Evolutionary conservation across 1,140 invertebrate genomes (phyloP).

Genomic region (Meteorus sp.): DNA sequence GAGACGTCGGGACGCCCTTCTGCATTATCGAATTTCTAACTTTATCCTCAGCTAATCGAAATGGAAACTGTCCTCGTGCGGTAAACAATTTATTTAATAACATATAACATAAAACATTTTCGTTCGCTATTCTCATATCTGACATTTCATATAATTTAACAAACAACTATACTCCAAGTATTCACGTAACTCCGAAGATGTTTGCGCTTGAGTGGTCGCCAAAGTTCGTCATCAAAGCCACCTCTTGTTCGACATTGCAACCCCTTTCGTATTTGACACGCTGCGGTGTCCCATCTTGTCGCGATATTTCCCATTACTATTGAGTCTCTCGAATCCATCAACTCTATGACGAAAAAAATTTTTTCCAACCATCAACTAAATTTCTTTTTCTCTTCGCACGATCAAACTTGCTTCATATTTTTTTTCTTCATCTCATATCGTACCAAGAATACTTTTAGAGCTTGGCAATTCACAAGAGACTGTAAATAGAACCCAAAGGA

Average conservation of each 20-base stretch:
- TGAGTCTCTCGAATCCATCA: no score
- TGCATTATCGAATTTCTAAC: constrained; percentile 30
- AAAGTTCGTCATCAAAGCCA: not conserved
- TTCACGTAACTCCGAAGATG: not conserved
- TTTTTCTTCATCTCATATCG: no score
- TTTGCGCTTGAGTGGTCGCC: not conserved
- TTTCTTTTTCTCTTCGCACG: no score
- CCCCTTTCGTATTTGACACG: constrained; percentile 43
- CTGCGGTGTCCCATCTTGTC: no score
- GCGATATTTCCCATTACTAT: no score
- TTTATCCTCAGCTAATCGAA: constrained; percentile 28
- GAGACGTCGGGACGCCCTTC: constrained; percentile 28
- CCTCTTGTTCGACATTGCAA: not conserved
- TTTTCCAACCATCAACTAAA: no score
- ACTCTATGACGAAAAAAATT: no score
- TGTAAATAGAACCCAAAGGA: constrained; percentile 32
- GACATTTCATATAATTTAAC: not conserved
- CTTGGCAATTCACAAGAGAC: not conserved
- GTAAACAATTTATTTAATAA: constrained; percentile 30
- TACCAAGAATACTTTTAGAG: not conserved
- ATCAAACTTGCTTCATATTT: not conserved
- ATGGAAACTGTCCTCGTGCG: constrained; percentile 26
- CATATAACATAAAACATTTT: no score
- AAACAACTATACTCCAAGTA: not conserved
- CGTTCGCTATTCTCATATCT: not conserved